phyloP scores from a whole-genome alignment of 2,888 invertebrate species.

The Aphodius granarius region DNA sequence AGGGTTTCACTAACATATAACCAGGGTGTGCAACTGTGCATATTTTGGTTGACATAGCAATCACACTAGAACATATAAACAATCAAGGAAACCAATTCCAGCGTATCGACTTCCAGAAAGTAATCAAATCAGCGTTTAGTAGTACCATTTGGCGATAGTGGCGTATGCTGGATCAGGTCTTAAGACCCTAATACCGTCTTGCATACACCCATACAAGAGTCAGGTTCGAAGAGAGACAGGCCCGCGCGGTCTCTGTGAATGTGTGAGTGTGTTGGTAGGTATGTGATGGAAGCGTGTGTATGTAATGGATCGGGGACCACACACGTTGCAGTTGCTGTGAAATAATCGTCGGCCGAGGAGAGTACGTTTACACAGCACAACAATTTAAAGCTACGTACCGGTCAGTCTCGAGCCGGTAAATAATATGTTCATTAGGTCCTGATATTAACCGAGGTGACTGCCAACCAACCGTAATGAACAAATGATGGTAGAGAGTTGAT shows the following conservation, averaged over 20 bases:
- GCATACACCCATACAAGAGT: too few species aligned
- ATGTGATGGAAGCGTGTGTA: too few species aligned
- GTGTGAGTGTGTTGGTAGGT: slow-evolving; percentile 28
- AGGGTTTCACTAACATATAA: too few species aligned
- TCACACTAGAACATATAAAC: neutral
- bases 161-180: neutral
- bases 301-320: slow-evolving; percentile 41
- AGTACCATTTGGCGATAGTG: neutral
- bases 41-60: neutral
- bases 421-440: slow-evolving; percentile 38
- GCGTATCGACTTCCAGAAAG: neutral
- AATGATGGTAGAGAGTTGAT: slow-evolving; percentile 21
- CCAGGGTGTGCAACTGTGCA: too few species aligned
- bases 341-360: slow-evolving; percentile 43
- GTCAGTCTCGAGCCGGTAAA: slow-evolving; percentile 33
- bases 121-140: neutral
- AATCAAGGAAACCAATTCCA: neutral
- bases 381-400: slow-evolving; percentile 27
- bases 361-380: slow-evolving; percentile 39
- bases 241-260: slow-evolving; percentile 3
- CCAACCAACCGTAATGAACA: slow-evolving; percentile 24
- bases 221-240: neutral
- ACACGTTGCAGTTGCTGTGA: slow-evolving; percentile 45
- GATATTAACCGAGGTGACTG: slow-evolving; percentile 32
- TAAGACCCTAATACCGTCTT: neutral